Evolutionary conservation across 2,113 vertebrate genomes (phyloP), one percentile per base, ranked within the genome.

Genomic region (Numenius arquata): DNA sequence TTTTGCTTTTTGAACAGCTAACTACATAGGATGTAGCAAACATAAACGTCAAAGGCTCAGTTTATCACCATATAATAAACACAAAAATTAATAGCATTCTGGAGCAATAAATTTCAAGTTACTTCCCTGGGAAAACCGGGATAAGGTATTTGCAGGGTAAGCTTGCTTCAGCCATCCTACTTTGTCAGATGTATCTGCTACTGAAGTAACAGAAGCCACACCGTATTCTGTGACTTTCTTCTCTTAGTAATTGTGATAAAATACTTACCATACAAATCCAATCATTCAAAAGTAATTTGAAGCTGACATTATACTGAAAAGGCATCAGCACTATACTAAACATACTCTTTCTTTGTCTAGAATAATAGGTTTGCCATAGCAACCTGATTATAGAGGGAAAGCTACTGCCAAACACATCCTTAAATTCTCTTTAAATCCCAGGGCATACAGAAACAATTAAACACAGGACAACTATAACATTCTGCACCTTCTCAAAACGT

Each of bases 341-440:
- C 92, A 86, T 68, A 75, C 75, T 72, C 73, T 45, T 97, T 72
- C 94, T 96, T 96, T 90, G 86, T 74, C 93, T 89, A 87, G 96
- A 97, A 96, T 97, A 98, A 97, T 95, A 94, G 93, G 77, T 97
- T 98, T 98, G 76, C 97, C 98, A 98, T 98, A 98, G 98, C 97
- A 98, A 98, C 98, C 89, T 90, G 95, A 96, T 96, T 90, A 77
- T 85, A 88, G 70, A 96, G 74, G 65, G 80, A 94, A 96, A 96
- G 68, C 53, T 78, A 91, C 89, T 88, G 95, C 88, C 86, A 97
- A 97, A 93, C 48, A 85, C 68, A 96, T 90, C 74, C 56, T 83
- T 80, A 83, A 98, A 86, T 89, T 97, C 65, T 80, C 84, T 95
- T 93, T 95, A 95, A 93, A 96, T 96, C 97, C 90, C 84, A 80